These are phyloP conservation scores for Dreissena rostriformis DNA, from an alignment of 1,140 invertebrate genomes.

Conservation along the genomic window DNA sequence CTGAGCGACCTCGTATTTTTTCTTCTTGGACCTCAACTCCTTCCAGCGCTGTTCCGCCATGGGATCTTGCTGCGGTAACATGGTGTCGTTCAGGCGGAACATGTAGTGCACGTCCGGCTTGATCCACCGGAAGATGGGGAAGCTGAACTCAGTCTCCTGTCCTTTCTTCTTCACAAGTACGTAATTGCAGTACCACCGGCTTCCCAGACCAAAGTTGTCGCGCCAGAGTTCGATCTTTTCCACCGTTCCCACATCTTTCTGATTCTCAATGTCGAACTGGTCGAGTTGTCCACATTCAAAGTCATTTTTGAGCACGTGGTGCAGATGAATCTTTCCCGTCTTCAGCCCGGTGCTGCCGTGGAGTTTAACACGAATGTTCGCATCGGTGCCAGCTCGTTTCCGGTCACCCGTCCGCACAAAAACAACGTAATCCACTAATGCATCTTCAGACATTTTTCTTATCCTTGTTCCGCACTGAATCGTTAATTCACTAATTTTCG, in stretches of 20 bases:
- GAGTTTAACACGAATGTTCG: slow-evolving; percentile 79
- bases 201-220: slow-evolving; percentile 69
- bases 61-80: slow-evolving; percentile 81
- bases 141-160: slow-evolving; percentile 58
- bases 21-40: slow-evolving; percentile 79
- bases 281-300: slow-evolving; percentile 80
- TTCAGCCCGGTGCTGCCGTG: slow-evolving; percentile 74
- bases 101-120: slow-evolving; percentile 77
- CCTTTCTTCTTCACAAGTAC: slow-evolving; percentile 37
- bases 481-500: too few species aligned
- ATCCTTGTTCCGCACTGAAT: too few species aligned
- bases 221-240: slow-evolving; percentile 77
- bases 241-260: slow-evolving; percentile 59
- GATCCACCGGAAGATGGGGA: slow-evolving; percentile 82
- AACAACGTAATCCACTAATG: slow-evolving; percentile 64
- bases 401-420: slow-evolving; percentile 81
- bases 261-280: slow-evolving; percentile 69
- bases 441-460: neutral
- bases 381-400: slow-evolving; percentile 80
- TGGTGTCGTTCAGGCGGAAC: slow-evolving; percentile 79
- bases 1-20: slow-evolving; percentile 76
- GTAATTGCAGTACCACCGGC: slow-evolving; percentile 68
- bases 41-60: slow-evolving; percentile 74
- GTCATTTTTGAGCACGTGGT: slow-evolving; percentile 80
- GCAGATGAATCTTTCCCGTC: slow-evolving; percentile 74